Evolutionary conservation across 2,113 vertebrate species (phyloP).

Genomic region (Oryzias celebensis): DNA sequence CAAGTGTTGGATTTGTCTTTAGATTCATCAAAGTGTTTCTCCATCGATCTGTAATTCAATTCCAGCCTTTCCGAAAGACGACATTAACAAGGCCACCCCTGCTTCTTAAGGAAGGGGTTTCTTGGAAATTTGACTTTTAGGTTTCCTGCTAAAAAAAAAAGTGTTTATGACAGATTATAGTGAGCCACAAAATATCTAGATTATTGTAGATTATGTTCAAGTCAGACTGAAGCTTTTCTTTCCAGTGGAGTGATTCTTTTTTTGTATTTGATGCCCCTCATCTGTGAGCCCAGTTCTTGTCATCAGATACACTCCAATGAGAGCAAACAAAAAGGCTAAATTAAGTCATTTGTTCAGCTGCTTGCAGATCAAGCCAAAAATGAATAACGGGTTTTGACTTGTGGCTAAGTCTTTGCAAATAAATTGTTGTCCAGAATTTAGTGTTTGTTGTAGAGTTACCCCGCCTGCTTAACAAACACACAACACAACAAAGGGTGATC

Average conservation of each 20-base stretch:
- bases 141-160: no score
- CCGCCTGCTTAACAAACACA: background rate
- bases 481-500: conserved; percentile 6
- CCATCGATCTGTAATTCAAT: background rate
- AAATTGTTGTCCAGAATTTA: background rate
- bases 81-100: background rate
- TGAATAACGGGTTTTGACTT: conserved; percentile 16
- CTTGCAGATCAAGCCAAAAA: background rate
- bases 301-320: background rate
- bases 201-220: background rate
- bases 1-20: background rate
- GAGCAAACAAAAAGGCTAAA: conserved; percentile 8
- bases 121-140: no score
- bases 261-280: background rate
- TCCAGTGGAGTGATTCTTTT: background rate
- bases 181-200: background rate
- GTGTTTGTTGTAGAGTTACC: conserved; percentile 3
- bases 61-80: background rate
- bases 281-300: background rate
- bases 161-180: background rate
- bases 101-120: no score
- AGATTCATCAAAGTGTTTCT: background rate
- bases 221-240: background rate
- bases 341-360: conserved; percentile 4
- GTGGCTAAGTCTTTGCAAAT: conserved; percentile 10